Percentiles rank a stretch among this genome's conserved stretches.
Conservation (phyloP, 2,113 vertebrate genomes). For the Coturnix japonica region DNA sequence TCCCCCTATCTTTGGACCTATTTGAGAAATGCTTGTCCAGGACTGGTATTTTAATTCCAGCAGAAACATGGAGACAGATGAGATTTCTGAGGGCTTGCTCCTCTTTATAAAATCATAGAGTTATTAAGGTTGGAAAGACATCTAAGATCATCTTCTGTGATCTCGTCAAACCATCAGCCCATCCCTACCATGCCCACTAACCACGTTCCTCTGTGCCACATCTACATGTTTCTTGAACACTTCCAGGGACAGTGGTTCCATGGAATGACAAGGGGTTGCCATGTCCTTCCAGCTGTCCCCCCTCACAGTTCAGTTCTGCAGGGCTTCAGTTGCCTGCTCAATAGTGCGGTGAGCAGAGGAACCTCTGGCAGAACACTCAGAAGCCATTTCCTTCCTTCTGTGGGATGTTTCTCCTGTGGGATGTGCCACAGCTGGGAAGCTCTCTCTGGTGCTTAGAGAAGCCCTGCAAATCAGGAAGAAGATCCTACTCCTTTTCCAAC, state of each 20-base stretch:
- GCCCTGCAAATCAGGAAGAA: neutral
- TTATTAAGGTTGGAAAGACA: too few species aligned
- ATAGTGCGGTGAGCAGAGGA: neutral
- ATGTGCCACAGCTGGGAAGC: neutral
- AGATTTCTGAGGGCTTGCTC: neutral
- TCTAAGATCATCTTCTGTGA: too few species aligned
- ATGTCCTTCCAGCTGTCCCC: neutral
- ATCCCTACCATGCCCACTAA: too few species aligned
- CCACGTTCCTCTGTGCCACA: too few species aligned
- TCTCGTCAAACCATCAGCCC: too few species aligned
- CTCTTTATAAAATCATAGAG: neutral
- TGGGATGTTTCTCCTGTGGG: neutral
- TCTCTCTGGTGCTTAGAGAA: neutral
- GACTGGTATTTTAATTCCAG: neutral
- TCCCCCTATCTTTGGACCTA: neutral
- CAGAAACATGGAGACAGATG: fast-evolving
- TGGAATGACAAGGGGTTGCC: neutral
- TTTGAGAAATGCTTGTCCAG: neutral
- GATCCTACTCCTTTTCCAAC: neutral
- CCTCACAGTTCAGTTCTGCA: neutral
- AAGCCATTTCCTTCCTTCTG: neutral
- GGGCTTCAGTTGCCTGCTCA: neutral
- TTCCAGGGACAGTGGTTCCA: too few species aligned
- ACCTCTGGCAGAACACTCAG: neutral
- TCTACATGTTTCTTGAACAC: too few species aligned